Conservation (phyloP, 2,113 vertebrate species). For the Entelurus aequoreus region DNA sequence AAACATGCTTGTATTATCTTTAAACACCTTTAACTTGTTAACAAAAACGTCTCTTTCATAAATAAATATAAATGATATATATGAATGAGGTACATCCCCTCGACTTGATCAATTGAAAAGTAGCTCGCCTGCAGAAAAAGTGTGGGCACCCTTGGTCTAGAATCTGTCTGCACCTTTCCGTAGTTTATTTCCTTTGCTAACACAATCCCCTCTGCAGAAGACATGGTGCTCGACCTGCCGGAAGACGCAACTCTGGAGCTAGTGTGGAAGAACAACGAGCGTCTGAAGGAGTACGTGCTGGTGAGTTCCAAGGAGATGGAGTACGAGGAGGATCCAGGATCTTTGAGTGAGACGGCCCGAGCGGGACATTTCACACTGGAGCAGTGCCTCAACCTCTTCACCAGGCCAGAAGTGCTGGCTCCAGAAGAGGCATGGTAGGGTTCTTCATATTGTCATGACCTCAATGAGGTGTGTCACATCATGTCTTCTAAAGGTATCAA, state of each 20-base stretch:
- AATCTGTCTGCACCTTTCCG: not conserved
- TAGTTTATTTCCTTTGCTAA: not conserved
- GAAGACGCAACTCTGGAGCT: slow-evolving; percentile 85
- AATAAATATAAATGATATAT: too few species aligned
- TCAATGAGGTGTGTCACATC: not conserved
- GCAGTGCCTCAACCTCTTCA: slow-evolving; percentile 98
- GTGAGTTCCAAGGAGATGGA: slow-evolving; percentile 96
- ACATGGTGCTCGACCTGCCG: slow-evolving; percentile 74
- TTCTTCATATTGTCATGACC: not conserved
- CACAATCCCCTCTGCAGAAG: slow-evolving; percentile 65
- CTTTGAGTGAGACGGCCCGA: slow-evolving; percentile 86
- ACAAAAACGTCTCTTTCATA: too few species aligned
- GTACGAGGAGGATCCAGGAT: slow-evolving; percentile 86
- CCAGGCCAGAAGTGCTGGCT: slow-evolving; percentile 93
- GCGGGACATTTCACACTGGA: slow-evolving; percentile 95
- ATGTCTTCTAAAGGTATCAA: too few species aligned
- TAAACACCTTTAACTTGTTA: too few species aligned
- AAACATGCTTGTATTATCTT: too few species aligned
- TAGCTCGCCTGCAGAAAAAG: too few species aligned
- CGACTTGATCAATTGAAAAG: too few species aligned
- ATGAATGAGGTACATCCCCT: too few species aligned
- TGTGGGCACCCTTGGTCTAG: not conserved
- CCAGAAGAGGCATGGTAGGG: slow-evolving; percentile 97
- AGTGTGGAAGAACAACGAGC: slow-evolving; percentile 97
- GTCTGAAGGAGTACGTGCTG: slow-evolving; percentile 89